Percentiles rank a stretch among this genome's conserved stretches.
Conservation (phyloP, 2,888 invertebrate species). For the Diachrysia chrysitis region DNA sequence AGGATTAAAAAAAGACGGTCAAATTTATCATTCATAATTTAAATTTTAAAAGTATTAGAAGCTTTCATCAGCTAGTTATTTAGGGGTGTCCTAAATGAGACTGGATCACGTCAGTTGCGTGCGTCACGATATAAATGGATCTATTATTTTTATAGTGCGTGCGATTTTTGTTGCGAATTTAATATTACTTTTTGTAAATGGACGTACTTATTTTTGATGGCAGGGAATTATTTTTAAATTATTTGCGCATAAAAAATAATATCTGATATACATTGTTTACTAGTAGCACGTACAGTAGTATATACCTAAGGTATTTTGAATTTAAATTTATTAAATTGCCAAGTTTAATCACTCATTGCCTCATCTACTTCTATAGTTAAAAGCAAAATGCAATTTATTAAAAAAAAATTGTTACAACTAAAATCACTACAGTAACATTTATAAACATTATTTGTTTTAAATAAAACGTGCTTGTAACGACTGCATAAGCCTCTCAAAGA, state of each 20-base stretch:
- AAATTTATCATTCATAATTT: not conserved
- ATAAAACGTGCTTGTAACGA: too few species aligned
- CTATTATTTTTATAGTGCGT: slow-evolving; percentile 55
- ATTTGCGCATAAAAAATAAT: not conserved
- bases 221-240: not conserved
- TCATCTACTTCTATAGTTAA: too few species aligned
- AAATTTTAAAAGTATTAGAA: not conserved
- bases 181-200: slow-evolving; percentile 41
- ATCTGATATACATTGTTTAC: not conserved
- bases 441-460: too few species aligned
- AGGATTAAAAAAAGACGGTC: too few species aligned
- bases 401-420: too few species aligned
- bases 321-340: too few species aligned
- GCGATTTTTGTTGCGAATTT: slow-evolving; percentile 60
- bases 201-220: slow-evolving; percentile 7
- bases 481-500: not conserved
- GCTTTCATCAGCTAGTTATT: slow-evolving; percentile 17
- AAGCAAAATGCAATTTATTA: too few species aligned
- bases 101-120: slow-evolving; percentile 56
- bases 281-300: not conserved
- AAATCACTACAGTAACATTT: too few species aligned
- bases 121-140: slow-evolving; percentile 64
- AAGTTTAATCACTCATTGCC: too few species aligned
- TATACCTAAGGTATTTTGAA: too few species aligned
- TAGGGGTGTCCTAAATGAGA: slow-evolving; percentile 19